Percentiles rank a stretch among this genome's conserved stretches.
These are phyloP conservation scores for Eumaeus atala DNA, from an alignment of 1,140 invertebrate species.

Conservation along the genomic window DNA sequence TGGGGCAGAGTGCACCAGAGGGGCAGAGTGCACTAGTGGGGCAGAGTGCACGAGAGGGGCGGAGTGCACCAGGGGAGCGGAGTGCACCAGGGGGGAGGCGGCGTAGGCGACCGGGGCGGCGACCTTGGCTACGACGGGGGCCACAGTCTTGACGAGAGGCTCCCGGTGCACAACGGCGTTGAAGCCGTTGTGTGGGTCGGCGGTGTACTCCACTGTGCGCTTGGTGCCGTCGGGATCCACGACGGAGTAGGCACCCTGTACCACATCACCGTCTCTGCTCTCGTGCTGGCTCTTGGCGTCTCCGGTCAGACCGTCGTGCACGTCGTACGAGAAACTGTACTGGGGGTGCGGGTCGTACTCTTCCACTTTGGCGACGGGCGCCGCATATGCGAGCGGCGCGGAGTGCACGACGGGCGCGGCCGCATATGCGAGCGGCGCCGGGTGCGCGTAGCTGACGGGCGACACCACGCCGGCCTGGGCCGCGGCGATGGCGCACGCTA, in stretches of 20 bases:
- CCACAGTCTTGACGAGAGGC: slow-evolving; percentile 36
- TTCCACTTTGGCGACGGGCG: no score
- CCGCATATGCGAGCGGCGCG: slow-evolving; percentile 42
- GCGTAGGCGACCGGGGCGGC: slow-evolving; percentile 40
- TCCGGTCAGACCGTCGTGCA: slow-evolving; percentile 78
- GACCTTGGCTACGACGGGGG: slow-evolving; percentile 39
- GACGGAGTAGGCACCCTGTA: slow-evolving; percentile 78
- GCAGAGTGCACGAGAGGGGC: no score
- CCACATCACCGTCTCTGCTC: slow-evolving; percentile 76
- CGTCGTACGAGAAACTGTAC: slow-evolving; percentile 79
- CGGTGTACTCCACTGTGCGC: slow-evolving; percentile 80
- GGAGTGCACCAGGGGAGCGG: no score
- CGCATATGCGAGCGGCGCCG: slow-evolving; percentile 29
- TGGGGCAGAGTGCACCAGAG: slow-evolving; percentile 74
- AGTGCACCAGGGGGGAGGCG: slow-evolving; percentile 35
- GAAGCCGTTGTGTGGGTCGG: slow-evolving; percentile 74
- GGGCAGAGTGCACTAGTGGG: no score
- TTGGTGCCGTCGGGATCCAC: slow-evolving; percentile 80
- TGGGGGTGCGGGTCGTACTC: slow-evolving; percentile 66
- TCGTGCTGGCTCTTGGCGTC: slow-evolving; percentile 81
- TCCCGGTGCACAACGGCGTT: slow-evolving; percentile 72
- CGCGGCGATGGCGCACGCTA: slow-evolving; percentile 43
- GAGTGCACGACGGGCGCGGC: slow-evolving; percentile 47
- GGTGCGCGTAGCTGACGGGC: slow-evolving; percentile 39
- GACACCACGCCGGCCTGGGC: slow-evolving; percentile 38